Evolutionary conservation across 1,140 invertebrate species (phyloP), one percentile per base, ranked within the genome.

Genomic region (Bombus impatiens): DNA sequence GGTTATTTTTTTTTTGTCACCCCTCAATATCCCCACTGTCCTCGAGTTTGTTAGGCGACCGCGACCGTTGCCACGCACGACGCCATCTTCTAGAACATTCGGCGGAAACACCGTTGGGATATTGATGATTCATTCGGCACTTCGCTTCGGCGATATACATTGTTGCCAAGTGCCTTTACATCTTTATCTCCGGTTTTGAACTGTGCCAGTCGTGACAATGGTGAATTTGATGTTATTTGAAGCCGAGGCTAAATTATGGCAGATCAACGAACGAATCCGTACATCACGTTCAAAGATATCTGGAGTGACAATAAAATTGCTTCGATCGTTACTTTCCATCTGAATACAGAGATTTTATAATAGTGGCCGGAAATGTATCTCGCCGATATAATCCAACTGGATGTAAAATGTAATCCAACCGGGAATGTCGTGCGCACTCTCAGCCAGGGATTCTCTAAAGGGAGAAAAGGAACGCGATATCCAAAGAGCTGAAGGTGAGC

Each of bases 401-500:
- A 53, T 53, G 47, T 53, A 53, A 53, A 53, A 22, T 6, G 47
- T 80, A 53, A 80, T 70, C 9, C n/a, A 40, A 32, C 15, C 8
- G 47, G 15, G 76, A 37, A 59, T 62, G 57, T 57, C 57, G 68
- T 42, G 37, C 35, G 40, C 9, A 28, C 12, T 70, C 67, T 72
- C 53, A 25, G 47, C 59, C 9, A 35, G 25, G 28, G 25, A 37
- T 40, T 53, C 74, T 25, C 74, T 18, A 44, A 57, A 74, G 44
- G 13, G 32, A 32, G 65, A 12, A 4, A 42, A n/a, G 28, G 32
- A 35, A 42, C 47, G 44, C 37, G 37, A 78, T 37, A 25, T 18
- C 35, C 57, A 84, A 68, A 62, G 53, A 42, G 53, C 9, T 37
- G 53, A 83, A 47, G 62, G n/a, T 6, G 47, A 68, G 72, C n/a